A percentile compares a stretch with the other conserved stretches of the same genome.
Evolutionary conservation across 2,888 invertebrate species (phyloP).

Genomic region (Eilema caniola): DNA sequence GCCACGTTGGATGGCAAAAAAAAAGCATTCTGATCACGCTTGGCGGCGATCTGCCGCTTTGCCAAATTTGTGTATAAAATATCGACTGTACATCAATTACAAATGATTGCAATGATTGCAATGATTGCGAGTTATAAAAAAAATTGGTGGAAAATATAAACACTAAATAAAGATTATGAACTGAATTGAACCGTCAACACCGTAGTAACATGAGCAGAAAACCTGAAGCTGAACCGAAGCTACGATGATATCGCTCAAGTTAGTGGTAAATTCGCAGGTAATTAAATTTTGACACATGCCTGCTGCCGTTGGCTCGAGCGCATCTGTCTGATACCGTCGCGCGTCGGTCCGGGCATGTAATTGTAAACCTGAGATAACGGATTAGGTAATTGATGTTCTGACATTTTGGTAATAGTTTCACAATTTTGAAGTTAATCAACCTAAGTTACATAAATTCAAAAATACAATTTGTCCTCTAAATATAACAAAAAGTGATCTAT

Average conservation of each 20-base stretch:
- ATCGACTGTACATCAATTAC: too few species aligned
- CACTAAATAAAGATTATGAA: not conserved
- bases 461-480: too few species aligned
- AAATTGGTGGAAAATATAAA: not conserved
- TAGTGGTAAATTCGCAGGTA: constrained; percentile 74
- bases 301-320: constrained; percentile 57
- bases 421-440: too few species aligned
- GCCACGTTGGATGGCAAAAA: too few species aligned
- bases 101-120: too few species aligned
- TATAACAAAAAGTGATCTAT: too few species aligned
- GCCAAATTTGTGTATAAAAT: too few species aligned
- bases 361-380: constrained; percentile 59
- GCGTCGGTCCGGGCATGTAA: constrained; percentile 65
- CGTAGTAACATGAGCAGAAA: constrained; percentile 37
- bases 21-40: too few species aligned
- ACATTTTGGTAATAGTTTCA: constrained; percentile 48
- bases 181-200: constrained; percentile 30
- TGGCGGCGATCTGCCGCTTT: too few species aligned
- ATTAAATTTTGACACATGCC: constrained; percentile 75
- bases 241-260: constrained; percentile 52
- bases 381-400: constrained; percentile 65
- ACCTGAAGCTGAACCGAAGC: constrained; percentile 32
- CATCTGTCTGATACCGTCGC: constrained; percentile 70
- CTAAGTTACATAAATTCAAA: too few species aligned
- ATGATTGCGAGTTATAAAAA: too few species aligned